Conservation (phyloP, 2,888 invertebrate species). For the Tricholauxania praeusta region DNA sequence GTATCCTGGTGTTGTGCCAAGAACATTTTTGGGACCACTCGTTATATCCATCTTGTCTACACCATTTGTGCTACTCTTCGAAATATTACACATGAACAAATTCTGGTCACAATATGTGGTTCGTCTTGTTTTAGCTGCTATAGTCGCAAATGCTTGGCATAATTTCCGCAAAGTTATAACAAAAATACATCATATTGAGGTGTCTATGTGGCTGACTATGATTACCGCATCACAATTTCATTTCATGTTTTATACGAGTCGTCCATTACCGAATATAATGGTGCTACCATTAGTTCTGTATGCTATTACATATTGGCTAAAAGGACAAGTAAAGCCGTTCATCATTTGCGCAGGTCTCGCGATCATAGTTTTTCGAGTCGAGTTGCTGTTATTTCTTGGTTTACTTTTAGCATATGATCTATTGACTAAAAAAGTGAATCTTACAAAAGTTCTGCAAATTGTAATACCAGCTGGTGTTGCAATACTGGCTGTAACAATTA, state of each 20-base stretch:
- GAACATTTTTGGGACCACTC: constrained; percentile 94
- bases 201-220: constrained; percentile 84
- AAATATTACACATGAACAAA: constrained; percentile 80
- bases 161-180: constrained; percentile 80
- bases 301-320: constrained; percentile 88
- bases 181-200: constrained; percentile 81
- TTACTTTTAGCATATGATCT: constrained; percentile 86
- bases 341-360: constrained; percentile 88
- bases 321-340: constrained; percentile 79
- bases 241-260: constrained; percentile 95
- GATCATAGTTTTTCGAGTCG: constrained; percentile 90
- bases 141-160: constrained; percentile 81
- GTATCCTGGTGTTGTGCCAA: constrained; percentile 97
- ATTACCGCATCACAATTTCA: constrained; percentile 96
- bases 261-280: constrained; percentile 95
- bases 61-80: constrained; percentile 79
- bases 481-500: constrained; percentile 78
- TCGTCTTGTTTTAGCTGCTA: constrained; percentile 80
- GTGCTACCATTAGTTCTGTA: constrained; percentile 91
- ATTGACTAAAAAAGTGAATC: constrained; percentile 74
- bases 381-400: constrained; percentile 88
- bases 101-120: constrained; percentile 91
- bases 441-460: constrained; percentile 76
- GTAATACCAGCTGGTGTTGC: constrained; percentile 78
- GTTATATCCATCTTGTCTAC: constrained; percentile 81